Percentiles rank a stretch among this genome's conserved stretches.
phyloP scores from a whole-genome alignment of 2,888 invertebrate species.

The Patella pellucida region DNA sequence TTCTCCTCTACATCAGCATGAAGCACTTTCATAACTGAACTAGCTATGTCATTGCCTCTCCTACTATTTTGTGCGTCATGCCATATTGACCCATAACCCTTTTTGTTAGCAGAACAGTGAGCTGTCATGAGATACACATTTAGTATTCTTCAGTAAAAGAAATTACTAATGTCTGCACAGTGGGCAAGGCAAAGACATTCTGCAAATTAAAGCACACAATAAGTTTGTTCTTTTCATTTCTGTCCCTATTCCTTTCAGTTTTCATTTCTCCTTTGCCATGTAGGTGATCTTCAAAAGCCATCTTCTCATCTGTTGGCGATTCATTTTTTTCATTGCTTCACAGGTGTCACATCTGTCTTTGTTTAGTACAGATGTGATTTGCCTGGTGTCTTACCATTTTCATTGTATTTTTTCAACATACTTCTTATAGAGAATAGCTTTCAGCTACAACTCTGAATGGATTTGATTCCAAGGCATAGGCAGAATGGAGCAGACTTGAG shows the following conservation, averaged over 20 bases:
- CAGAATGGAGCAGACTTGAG: too few species aligned
- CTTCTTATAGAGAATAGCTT: conserved; percentile 13
- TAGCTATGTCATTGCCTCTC: conserved; percentile 15
- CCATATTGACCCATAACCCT: conserved; percentile 10
- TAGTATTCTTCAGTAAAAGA: conserved; percentile 15
- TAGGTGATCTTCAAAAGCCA: not conserved
- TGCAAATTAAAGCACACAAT: conserved; percentile 21
- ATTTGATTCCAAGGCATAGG: too few species aligned
- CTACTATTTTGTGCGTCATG: conserved; percentile 16
- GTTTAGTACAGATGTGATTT: conserved; percentile 29
- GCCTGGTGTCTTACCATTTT: conserved; percentile 15
- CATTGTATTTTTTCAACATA: conserved; percentile 21
- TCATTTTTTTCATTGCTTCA: conserved; percentile 10
- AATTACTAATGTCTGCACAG: conserved; percentile 4
- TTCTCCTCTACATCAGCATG: not conserved
- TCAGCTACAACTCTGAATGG: too few species aligned
- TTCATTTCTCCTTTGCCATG: not conserved
- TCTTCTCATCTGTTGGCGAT: conserved; percentile 9
- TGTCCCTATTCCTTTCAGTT: not conserved
- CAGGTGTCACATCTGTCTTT: conserved; percentile 26
- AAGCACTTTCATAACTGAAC: conserved; percentile 1
- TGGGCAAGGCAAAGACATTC: conserved; percentile 15
- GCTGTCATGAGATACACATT: conserved; percentile 15
- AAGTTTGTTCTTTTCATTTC: not conserved
- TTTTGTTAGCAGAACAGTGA: conserved; percentile 11